Conservation (phyloP, 2,113 vertebrate genomes). For the Sinocyclocheilus grahami region DNA sequence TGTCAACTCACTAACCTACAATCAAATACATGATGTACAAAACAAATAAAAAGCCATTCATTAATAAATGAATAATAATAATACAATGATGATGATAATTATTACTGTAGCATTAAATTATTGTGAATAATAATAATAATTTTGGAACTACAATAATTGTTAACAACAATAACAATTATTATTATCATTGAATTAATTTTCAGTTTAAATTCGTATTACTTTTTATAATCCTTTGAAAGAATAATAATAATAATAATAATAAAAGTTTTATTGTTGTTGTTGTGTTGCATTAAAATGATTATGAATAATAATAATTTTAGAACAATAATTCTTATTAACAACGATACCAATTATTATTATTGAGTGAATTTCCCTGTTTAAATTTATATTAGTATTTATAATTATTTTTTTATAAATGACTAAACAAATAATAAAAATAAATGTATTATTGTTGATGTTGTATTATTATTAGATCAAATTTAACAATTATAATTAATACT, state of each 20-base stretch:
- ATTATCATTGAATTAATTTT: background rate
- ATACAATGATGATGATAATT: background rate
- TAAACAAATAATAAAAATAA: too few species aligned
- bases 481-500: background rate
- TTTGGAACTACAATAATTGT: background rate
- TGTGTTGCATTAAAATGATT: background rate
- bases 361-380: background rate
- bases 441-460: too few species aligned
- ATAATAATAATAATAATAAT: background rate
- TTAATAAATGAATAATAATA: background rate
- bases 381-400: background rate
- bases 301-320: background rate
- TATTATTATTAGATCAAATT: background rate
- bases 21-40: background rate
- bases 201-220: background rate
- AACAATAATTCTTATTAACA: background rate
- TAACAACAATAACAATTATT: background rate
- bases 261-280: too few species aligned
- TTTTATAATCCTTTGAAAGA: background rate
- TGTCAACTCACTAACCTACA: background rate
- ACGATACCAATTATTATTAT: too few species aligned
- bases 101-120: background rate
- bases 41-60: background rate
- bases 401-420: background rate
- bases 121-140: background rate